phyloP scores from a whole-genome alignment of 2,888 invertebrate species.

The Caenorhabditis wallacei region DNA sequence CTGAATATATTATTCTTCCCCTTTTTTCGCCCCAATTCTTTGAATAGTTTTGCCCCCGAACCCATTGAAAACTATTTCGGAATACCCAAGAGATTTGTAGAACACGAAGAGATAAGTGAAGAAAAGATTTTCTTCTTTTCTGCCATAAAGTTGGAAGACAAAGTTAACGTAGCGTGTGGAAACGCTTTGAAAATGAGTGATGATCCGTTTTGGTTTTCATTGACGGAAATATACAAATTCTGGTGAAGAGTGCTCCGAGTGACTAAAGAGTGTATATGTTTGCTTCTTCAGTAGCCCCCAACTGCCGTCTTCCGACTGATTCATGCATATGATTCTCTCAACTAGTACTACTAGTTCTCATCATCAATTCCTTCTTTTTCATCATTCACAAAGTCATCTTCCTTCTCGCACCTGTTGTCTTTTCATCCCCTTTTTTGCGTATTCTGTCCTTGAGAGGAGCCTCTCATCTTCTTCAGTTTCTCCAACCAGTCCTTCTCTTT shows the following conservation, averaged over 20 bases:
- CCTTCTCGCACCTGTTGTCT: constrained; percentile 34
- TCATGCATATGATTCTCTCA: constrained; percentile 41
- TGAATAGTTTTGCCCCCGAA: constrained; percentile 17
- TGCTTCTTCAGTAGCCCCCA: constrained; percentile 24
- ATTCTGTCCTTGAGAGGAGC: constrained; percentile 29
- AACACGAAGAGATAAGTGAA: constrained; percentile 46
- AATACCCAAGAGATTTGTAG: constrained; percentile 29
- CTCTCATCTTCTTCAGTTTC: constrained; percentile 17
- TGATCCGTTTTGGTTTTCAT: constrained; percentile 46
- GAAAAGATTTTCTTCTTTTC: constrained; percentile 20
- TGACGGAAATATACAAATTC: constrained; percentile 55
- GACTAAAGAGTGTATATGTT: constrained; percentile 49
- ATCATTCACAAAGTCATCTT: constrained; percentile 31
- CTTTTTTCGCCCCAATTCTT: not conserved
- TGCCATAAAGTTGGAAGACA: constrained; percentile 17
- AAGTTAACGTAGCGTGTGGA: constrained; percentile 43
- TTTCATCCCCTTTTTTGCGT: constrained; percentile 9
- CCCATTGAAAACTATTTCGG: constrained; percentile 13
- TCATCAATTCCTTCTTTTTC: constrained; percentile 6
- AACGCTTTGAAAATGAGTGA: constrained; percentile 51
- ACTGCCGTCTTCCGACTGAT: constrained; percentile 26
- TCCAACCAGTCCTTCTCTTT: constrained; percentile 40
- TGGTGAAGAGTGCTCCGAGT: constrained; percentile 54
- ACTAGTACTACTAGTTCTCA: constrained; percentile 38
- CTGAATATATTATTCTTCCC: not conserved